Conservation (phyloP, 1,140 invertebrate genomes). For the Carposina sasakii region DNA sequence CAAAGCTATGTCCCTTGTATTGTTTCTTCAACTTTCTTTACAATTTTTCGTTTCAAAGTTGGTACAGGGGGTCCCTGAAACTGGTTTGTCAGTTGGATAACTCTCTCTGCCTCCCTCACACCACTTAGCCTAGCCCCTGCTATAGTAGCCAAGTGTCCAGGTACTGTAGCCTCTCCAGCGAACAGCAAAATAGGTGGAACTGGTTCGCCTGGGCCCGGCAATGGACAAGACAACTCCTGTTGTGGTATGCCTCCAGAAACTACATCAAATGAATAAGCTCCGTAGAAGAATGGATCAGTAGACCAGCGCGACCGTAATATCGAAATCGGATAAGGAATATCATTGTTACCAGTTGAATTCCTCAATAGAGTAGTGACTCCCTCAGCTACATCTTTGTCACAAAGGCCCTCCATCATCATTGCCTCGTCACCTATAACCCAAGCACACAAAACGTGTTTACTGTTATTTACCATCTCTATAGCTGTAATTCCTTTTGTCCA, state of each 20-base stretch:
- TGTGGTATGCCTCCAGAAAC: slow-evolving; percentile 71
- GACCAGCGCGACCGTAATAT: slow-evolving; percentile 78
- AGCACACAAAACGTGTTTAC: slow-evolving; percentile 76
- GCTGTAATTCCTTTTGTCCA: slow-evolving; percentile 79
- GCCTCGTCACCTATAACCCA: slow-evolving; percentile 78
- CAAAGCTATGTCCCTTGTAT: too few species aligned
- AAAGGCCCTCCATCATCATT: slow-evolving; percentile 78
- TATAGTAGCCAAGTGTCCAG: slow-evolving; percentile 74
- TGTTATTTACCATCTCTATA: slow-evolving; percentile 75
- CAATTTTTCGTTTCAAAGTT: too few species aligned
- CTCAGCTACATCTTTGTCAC: slow-evolving; percentile 77
- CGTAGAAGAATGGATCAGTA: slow-evolving; percentile 76
- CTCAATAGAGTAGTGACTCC: slow-evolving; percentile 76
- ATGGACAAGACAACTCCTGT: slow-evolving; percentile 74
- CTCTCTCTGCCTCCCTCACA: slow-evolving; percentile 80
- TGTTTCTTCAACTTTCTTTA: too few species aligned
- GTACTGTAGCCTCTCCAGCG: slow-evolving; percentile 87
- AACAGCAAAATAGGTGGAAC: slow-evolving; percentile 77
- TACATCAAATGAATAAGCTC: slow-evolving; percentile 77
- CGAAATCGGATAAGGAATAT: slow-evolving; percentile 75
- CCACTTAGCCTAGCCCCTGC: slow-evolving; percentile 78
- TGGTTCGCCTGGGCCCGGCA: slow-evolving; percentile 73
- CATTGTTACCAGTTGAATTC: slow-evolving; percentile 74
- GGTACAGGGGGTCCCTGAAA: slow-evolving; percentile 75
- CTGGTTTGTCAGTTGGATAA: slow-evolving; percentile 75